A percentile compares a stretch with the other conserved stretches of the same genome.
Evolutionary conservation across 2,888 invertebrate species (phyloP).

Genomic region (Mythimna vitellina): DNA sequence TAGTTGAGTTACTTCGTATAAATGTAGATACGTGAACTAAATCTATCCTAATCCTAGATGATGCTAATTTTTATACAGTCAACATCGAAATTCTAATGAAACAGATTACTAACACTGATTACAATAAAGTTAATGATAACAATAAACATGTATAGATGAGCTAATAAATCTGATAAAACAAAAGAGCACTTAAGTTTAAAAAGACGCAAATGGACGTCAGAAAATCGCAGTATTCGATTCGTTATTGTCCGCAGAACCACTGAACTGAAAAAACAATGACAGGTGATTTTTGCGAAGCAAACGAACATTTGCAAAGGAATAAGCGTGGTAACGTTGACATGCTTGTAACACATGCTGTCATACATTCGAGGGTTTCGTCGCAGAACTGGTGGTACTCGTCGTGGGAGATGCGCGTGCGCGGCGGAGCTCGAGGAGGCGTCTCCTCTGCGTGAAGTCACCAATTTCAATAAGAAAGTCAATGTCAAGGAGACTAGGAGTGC

Average conservation of each 20-base stretch:
- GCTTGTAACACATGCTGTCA: slow-evolving; percentile 80
- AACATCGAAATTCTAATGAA: slow-evolving; percentile 37
- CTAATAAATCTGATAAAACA: slow-evolving; percentile 48
- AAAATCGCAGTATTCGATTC: slow-evolving; percentile 51
- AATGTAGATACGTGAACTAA: slow-evolving; percentile 34
- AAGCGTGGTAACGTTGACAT: slow-evolving; percentile 77
- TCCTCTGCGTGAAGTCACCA: slow-evolving; percentile 73
- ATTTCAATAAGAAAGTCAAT: slow-evolving; percentile 58
- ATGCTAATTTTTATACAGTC: slow-evolving; percentile 29
- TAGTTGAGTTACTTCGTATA: slow-evolving; percentile 45
- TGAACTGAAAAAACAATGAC: slow-evolving; percentile 60
- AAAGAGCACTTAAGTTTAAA: slow-evolving; percentile 52
- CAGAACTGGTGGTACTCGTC: slow-evolving; percentile 95
- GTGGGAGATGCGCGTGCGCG: slow-evolving; percentile 91
- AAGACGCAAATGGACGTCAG: slow-evolving; percentile 39
- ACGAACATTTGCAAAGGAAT: slow-evolving; percentile 69
- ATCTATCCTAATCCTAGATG: slow-evolving; percentile 45
- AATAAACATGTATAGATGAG: slow-evolving; percentile 36
- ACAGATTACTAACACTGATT: slow-evolving; percentile 26
- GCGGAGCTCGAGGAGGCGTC: slow-evolving; percentile 85
- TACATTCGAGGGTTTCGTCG: slow-evolving; percentile 95
- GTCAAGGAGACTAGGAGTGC: slow-evolving; percentile 70
- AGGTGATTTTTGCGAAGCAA: slow-evolving; percentile 62
- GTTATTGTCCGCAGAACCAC: slow-evolving; percentile 54
- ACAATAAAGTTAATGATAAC: slow-evolving; percentile 29